These are phyloP conservation scores for Catharus minimus DNA, from an alignment of 2,113 vertebrate species.

Conservation along the genomic window DNA sequence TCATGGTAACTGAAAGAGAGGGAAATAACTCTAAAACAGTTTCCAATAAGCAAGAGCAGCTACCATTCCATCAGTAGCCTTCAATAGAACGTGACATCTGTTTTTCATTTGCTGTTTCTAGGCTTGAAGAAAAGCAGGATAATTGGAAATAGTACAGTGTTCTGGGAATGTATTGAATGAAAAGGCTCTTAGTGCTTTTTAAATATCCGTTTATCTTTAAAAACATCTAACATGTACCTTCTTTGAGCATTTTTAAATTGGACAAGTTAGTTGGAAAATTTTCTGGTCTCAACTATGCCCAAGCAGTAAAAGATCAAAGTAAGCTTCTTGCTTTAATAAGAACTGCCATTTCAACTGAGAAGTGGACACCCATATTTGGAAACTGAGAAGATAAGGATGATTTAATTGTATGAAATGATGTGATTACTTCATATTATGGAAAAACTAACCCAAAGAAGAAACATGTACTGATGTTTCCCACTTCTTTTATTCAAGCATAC, in stretches of 20 bases:
- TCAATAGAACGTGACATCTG: constrained; percentile 76
- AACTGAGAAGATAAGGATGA: neutral
- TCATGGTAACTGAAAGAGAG: constrained; percentile 75
- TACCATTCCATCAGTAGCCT: constrained; percentile 68
- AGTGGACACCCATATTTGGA: neutral
- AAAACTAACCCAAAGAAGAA: neutral
- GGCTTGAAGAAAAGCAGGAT: constrained; percentile 71
- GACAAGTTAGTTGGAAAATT: constrained; percentile 36
- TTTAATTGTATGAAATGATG: neutral
- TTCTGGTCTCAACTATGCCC: constrained; percentile 48
- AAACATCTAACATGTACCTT: constrained; percentile 54
- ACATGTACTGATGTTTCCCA: neutral
- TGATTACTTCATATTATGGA: neutral
- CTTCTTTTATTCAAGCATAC: neutral
- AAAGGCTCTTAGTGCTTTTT: constrained; percentile 63
- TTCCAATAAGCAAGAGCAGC: constrained; percentile 71
- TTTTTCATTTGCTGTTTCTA: constrained; percentile 77
- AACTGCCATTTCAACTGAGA: neutral
- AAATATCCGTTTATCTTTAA: constrained; percentile 66
- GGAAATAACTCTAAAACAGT: constrained; percentile 64
- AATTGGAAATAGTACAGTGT: constrained; percentile 73
- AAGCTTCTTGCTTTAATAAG: neutral
- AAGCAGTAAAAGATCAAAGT: constrained; percentile 66
- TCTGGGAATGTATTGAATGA: constrained; percentile 74
- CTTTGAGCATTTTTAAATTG: constrained; percentile 65